Base-by-base conservation (phyloP, 1,140 invertebrate species). In the Sinella curviseta region DNA sequence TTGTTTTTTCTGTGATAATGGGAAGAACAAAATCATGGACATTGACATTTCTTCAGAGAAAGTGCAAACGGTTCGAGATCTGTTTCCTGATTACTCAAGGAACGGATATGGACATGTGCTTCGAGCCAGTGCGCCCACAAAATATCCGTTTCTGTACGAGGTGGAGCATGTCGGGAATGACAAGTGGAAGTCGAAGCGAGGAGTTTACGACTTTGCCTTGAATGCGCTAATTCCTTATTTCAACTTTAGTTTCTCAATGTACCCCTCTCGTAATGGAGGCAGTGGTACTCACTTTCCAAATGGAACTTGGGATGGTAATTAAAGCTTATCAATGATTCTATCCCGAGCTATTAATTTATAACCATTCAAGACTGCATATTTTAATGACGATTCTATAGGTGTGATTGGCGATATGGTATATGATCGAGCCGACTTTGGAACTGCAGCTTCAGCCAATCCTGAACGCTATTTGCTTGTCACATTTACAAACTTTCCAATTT, bases 401-500 rank as follows among this genome's bases (percentile, higher is more conserved):
- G 74, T 75, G 39, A 48, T 75, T n/a, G 74, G 74, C 17, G 74
- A 75, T 48, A 14, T 75, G 8, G 3, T 39, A 1, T 26, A 75
- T 35, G 28, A 75, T 24, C 17, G 36, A 12, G 74, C 74, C 17
- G 74, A 75, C 39, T 17, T 75, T 4, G 74, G 74, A 8, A 75
- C 26, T 24, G 34, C 14, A 12, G 4, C 33, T 8, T 8, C n/a
- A 14, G 8, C 8, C 34, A 75, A 48, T 26, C 3, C 34, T 2
- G 34, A 4, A 24, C 34, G 74, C n/a, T 26, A 24, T 28, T 3
- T 24, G 8, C 24, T 75, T 1, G 39, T 30, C 34, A 39, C 3
- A 3, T 75, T 75, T 26, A 39, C 74, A 2, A 54, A 14, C 12
- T 48, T 12, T 60, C 8, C 33, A 26, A 24, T 75, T 17, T 8